Evolutionary conservation across 2,113 vertebrate genomes (phyloP).

Genomic region (Ciconia maguari): DNA sequence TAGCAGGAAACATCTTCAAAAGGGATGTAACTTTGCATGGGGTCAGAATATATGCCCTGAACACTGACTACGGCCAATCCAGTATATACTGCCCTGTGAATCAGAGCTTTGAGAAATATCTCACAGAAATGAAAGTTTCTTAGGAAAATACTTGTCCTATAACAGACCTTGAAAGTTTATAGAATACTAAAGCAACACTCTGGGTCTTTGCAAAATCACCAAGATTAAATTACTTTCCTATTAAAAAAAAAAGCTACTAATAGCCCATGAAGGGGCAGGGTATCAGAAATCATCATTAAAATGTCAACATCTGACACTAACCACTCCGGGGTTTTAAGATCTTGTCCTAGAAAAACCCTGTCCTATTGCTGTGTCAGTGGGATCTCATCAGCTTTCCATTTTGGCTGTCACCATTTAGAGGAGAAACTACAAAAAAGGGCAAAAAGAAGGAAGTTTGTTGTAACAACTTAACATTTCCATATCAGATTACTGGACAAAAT

Average conservation of each 20-base stretch:
- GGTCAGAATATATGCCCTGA: not conserved
- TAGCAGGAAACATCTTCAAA: not conserved
- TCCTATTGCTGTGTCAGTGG: not conserved
- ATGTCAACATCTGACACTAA: not conserved
- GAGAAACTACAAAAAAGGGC: not conserved
- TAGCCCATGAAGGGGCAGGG: not conserved
- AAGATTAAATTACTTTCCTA: not conserved
- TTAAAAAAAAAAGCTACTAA: not conserved
- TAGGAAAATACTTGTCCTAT: not conserved
- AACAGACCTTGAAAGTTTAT: not conserved
- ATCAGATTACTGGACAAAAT: not conserved
- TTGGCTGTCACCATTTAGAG: not conserved
- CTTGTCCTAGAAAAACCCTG: not conserved
- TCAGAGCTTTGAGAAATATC: not conserved
- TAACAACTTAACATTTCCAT: not conserved
- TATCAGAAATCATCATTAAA: not conserved
- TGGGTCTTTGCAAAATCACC: not conserved
- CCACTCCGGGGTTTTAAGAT: not conserved
- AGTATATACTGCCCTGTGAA: not conserved
- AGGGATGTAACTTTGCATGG: not conserved
- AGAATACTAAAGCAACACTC: not conserved
- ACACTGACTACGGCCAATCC: not conserved
- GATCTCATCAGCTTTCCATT: not conserved
- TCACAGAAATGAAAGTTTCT: not conserved
- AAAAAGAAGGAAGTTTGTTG: not conserved